phyloP scores from a whole-genome alignment of 2,797 vertebrate genomes.

The Chrysocyon brachyurus region DNA sequence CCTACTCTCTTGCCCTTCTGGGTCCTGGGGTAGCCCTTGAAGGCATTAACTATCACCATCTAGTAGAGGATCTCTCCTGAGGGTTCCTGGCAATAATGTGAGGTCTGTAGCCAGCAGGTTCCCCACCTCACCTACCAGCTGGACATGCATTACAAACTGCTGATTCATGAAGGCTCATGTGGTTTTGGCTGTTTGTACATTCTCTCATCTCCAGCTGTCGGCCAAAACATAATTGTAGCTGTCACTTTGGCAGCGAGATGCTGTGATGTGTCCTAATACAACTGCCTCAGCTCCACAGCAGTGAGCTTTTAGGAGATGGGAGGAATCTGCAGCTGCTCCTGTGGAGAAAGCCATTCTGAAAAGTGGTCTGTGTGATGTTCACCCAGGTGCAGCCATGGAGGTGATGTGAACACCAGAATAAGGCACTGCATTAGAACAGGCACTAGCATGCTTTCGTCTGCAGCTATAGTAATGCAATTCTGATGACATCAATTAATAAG shows the following conservation, averaged over 20 bases:
- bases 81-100: not conserved
- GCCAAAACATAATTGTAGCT: constrained; percentile 77
- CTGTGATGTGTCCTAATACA: constrained; percentile 70
- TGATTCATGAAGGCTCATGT: constrained; percentile 66
- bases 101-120: not conserved
- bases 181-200: constrained; percentile 40
- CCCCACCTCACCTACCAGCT: not conserved
- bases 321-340: constrained; percentile 60
- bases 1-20: not conserved
- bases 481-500: constrained; percentile 53
- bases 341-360: constrained; percentile 16
- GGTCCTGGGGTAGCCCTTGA: not conserved
- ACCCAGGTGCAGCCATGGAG: constrained; percentile 35
- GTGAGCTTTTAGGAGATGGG: constrained; percentile 27
- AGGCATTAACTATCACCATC: not conserved
- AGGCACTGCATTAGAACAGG: not conserved
- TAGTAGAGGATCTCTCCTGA: not conserved
- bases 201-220: constrained; percentile 69
- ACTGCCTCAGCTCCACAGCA: constrained; percentile 50
- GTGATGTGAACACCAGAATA: not conserved
- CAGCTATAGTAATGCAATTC: not conserved
- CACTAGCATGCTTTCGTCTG: not conserved
- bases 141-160: constrained; percentile 29
- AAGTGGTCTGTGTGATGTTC: not conserved
- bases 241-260: constrained; percentile 75